Conservation (phyloP, 2,113 vertebrate genomes). For the Crotalus tigris region DNA sequence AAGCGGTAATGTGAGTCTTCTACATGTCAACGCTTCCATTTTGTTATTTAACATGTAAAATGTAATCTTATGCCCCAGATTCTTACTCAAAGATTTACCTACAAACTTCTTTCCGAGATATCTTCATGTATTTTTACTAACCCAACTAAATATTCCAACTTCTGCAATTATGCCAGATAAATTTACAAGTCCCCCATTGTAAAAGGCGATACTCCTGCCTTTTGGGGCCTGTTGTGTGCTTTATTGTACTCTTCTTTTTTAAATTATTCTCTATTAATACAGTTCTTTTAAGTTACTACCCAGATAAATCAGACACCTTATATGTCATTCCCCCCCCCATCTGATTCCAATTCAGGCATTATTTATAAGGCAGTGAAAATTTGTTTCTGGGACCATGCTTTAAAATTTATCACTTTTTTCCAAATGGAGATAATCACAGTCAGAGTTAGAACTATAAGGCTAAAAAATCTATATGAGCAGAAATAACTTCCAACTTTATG, state of each 20-base stretch:
- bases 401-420: background rate
- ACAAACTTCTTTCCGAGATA: background rate
- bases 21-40: background rate
- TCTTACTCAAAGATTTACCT: background rate
- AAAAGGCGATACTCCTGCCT: background rate
- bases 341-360: background rate
- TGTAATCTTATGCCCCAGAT: background rate
- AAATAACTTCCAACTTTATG: background rate
- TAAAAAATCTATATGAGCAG: background rate
- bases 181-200: background rate
- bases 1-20: background rate
- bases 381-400: background rate
- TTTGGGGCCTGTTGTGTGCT: background rate
- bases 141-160: background rate
- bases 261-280: background rate
- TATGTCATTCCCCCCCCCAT: background rate
- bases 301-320: background rate
- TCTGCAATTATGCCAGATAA: background rate
- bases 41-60: background rate
- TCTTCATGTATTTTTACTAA: background rate
- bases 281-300: background rate
- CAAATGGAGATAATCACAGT: background rate
- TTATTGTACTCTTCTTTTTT: background rate
- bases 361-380: background rate
- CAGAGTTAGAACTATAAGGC: accelerated